Conservation (phyloP, 2,888 invertebrate genomes). For the Fissipunctia ypsillon region DNA sequence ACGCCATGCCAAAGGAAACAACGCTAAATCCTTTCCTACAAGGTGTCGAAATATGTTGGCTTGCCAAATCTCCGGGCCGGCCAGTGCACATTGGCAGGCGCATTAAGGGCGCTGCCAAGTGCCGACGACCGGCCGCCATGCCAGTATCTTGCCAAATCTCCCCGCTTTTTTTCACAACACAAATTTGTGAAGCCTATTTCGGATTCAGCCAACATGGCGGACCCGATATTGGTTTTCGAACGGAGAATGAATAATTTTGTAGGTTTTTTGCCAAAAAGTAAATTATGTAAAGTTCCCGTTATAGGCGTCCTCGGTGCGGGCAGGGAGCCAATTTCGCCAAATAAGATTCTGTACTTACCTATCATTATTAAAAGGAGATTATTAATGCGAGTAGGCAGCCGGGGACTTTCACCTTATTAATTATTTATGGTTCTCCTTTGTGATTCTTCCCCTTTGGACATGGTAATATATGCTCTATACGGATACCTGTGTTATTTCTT, state of each 20-base stretch:
- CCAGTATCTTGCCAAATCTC: slow-evolving; percentile 75
- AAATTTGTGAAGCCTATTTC: slow-evolving; percentile 67
- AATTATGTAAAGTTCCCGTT: slow-evolving; percentile 64
- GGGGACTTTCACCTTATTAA: slow-evolving; percentile 58
- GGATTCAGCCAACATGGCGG: slow-evolving; percentile 67
- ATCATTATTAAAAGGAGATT: slow-evolving; percentile 63
- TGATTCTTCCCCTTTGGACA: slow-evolving; percentile 54
- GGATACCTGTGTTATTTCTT: slow-evolving; percentile 53
- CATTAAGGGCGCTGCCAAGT: slow-evolving; percentile 75
- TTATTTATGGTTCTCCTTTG: slow-evolving; percentile 59
- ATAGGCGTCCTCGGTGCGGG: slow-evolving; percentile 58
- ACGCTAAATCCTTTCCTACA: slow-evolving; percentile 77
- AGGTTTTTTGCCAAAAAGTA: slow-evolving; percentile 68
- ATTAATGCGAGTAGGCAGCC: slow-evolving; percentile 51
- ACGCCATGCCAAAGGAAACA: slow-evolving; percentile 73
- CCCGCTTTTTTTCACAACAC: slow-evolving; percentile 61
- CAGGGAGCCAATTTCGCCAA: slow-evolving; percentile 62
- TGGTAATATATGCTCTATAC: slow-evolving; percentile 52
- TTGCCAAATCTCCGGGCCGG: slow-evolving; percentile 81
- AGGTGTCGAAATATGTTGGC: slow-evolving; percentile 77
- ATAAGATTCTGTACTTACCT: slow-evolving; percentile 59
- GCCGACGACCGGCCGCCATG: slow-evolving; percentile 68
- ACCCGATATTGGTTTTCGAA: slow-evolving; percentile 69
- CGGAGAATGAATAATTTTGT: slow-evolving; percentile 68
- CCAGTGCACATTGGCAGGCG: slow-evolving; percentile 75